Evolutionary conservation across 2,113 vertebrate species (phyloP).

Genomic region (Lates calcarifer): DNA sequence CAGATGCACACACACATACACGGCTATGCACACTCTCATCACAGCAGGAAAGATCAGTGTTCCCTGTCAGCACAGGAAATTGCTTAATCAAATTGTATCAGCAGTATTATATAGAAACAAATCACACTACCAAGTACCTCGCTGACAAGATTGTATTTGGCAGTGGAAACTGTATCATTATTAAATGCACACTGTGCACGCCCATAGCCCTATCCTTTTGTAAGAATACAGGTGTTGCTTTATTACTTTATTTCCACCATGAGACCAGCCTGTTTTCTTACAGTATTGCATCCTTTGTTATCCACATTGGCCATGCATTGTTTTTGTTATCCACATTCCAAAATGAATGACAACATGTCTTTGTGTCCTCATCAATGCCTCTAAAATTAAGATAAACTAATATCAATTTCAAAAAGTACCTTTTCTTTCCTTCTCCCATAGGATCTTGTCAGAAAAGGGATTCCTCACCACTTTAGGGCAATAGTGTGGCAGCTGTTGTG

Average conservation of each 20-base stretch:
- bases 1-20: slow-evolving; percentile 61
- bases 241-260: not conserved
- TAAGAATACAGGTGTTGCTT: not conserved
- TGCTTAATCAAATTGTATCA: slow-evolving; percentile 70
- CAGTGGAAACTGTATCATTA: slow-evolving; percentile 44
- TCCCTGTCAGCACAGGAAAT: slow-evolving; percentile 74
- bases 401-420: not conserved
- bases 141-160: slow-evolving; percentile 49
- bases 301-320: not conserved
- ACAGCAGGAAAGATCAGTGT: slow-evolving; percentile 59
- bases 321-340: not conserved
- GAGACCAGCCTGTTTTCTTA: not conserved
- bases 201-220: not conserved
- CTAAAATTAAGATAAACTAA: not conserved
- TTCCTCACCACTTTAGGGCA: slow-evolving; percentile 98
- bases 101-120: slow-evolving; percentile 58
- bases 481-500: slow-evolving; percentile 99
- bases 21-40: slow-evolving; percentile 16
- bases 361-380: not conserved
- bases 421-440: slow-evolving; percentile 69
- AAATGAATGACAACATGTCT: not conserved
- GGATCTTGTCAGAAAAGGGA: slow-evolving; percentile 97
- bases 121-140: slow-evolving; percentile 24
- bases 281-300: not conserved
- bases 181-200: slow-evolving; percentile 9